Percentiles rank a stretch among this genome's conserved stretches.
Evolutionary conservation across 2,113 vertebrate genomes (phyloP).

Genomic region (Dolichotis patagonum): DNA sequence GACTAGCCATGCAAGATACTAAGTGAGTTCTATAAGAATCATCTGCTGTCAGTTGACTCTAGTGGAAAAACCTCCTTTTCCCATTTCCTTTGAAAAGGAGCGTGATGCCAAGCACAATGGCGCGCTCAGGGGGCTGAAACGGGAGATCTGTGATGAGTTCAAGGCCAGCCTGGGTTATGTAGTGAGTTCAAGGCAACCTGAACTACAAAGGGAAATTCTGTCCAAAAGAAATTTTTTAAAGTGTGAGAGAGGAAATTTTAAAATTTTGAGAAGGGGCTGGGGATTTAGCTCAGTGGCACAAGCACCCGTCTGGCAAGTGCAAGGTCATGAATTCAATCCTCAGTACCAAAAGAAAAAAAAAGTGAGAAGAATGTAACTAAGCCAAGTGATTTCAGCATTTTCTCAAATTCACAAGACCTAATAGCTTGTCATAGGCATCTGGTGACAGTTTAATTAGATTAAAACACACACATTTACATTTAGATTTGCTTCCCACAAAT

Average conservation of each 20-base stretch:
- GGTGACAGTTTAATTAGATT: neutral
- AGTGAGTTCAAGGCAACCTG: neutral
- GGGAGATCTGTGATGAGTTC: neutral
- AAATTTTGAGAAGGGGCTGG: neutral
- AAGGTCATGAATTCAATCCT: too few relatives aligned
- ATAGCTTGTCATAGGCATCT: neutral
- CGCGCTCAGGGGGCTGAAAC: neutral
- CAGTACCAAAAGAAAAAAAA: too few relatives aligned
- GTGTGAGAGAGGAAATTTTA: neutral
- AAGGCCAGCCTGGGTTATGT: neutral
- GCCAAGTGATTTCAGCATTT: neutral
- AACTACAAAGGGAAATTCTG: neutral
- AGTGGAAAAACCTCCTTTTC: neutral
- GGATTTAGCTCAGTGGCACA: too few relatives aligned
- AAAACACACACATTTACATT: neutral
- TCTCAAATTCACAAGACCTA: neutral
- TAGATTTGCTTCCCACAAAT: too few relatives aligned
- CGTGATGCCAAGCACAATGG: neutral
- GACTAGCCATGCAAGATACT: neutral
- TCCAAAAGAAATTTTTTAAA: neutral
- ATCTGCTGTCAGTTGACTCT: neutral
- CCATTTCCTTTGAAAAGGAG: neutral
- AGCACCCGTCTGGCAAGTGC: too few relatives aligned
- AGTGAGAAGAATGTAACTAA: neutral
- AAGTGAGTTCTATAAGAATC: slow-evolving; percentile 8